These are phyloP conservation scores for Aphelocoma californica DNA, from an alignment of 2,797 vertebrate species.

Conservation along the genomic window DNA sequence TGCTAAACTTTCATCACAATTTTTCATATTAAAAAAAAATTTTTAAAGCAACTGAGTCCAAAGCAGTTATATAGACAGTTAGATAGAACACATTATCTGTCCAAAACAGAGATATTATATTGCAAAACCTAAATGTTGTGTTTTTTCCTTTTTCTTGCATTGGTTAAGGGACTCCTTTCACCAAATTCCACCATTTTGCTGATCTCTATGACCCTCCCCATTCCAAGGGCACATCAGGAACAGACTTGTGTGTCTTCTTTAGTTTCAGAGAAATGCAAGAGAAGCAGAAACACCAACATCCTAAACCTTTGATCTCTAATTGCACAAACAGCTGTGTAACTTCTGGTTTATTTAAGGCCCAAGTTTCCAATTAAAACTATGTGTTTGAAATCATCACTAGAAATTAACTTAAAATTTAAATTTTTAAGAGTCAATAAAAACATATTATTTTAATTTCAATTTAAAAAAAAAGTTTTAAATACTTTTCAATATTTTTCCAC, in stretches of 20 bases:
- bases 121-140: background rate
- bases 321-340: background rate
- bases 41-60: background rate
- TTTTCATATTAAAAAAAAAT: background rate
- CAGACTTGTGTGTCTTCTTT: background rate
- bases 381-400: background rate
- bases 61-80: background rate
- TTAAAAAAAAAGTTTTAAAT: background rate
- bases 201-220: background rate
- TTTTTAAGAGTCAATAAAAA: background rate
- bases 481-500: background rate
- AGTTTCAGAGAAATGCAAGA: background rate
- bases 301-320: background rate
- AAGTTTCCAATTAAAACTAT: background rate
- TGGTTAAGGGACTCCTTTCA: background rate
- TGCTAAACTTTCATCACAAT: background rate
- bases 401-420: background rate
- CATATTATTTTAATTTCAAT: background rate
- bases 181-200: background rate
- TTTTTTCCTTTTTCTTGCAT: background rate
- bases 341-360: background rate
- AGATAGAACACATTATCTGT: background rate
- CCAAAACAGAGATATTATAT: background rate
- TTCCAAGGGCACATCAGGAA: background rate
- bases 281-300: background rate